These are phyloP conservation scores for Rhopilema esculentum DNA, from an alignment of 30 jellyfish, hydroid and myxozoan genomes.

Conservation along the genomic window DNA sequence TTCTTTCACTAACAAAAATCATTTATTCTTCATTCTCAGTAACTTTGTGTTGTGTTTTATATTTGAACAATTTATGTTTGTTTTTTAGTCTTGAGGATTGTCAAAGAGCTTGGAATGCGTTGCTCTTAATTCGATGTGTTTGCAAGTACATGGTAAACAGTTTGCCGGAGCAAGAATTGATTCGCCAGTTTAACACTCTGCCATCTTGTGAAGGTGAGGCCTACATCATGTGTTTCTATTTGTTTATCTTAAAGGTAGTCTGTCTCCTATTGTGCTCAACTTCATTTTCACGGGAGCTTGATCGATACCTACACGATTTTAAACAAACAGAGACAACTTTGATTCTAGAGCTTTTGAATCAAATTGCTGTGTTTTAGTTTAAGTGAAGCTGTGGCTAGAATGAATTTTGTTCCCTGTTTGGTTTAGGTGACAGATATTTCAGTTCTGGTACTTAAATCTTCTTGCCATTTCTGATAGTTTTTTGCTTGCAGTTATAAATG, in stretches of 20 bases:
- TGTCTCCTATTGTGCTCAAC: too few species aligned
- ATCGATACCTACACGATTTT: too few species aligned
- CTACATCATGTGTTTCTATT: too few species aligned
- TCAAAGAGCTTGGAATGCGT: conserved; percentile 58
- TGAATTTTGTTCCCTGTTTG: not conserved
- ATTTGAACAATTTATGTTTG: not conserved
- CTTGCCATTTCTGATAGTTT: too few species aligned
- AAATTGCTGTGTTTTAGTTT: too few species aligned
- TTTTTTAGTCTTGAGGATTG: conserved; percentile 22
- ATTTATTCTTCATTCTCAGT: not conserved
- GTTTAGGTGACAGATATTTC: too few species aligned
- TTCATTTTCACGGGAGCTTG: too few species aligned
- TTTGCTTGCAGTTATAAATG: too few species aligned
- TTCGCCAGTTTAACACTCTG: conserved; percentile 69
- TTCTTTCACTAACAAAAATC: not conserved
- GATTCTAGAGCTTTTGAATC: not conserved
- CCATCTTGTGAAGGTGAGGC: conserved; percentile 69
- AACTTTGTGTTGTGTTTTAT: not conserved
- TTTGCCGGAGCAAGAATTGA: conserved; percentile 66
- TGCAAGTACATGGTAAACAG: conserved; percentile 73
- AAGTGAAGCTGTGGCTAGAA: too few species aligned
- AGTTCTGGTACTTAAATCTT: too few species aligned
- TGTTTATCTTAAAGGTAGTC: not conserved
- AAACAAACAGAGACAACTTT: not conserved
- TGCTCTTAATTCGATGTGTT: conserved; percentile 67